Evolutionary conservation across 2,888 invertebrate species (phyloP).

Genomic region (Andrena chrysosceles): DNA sequence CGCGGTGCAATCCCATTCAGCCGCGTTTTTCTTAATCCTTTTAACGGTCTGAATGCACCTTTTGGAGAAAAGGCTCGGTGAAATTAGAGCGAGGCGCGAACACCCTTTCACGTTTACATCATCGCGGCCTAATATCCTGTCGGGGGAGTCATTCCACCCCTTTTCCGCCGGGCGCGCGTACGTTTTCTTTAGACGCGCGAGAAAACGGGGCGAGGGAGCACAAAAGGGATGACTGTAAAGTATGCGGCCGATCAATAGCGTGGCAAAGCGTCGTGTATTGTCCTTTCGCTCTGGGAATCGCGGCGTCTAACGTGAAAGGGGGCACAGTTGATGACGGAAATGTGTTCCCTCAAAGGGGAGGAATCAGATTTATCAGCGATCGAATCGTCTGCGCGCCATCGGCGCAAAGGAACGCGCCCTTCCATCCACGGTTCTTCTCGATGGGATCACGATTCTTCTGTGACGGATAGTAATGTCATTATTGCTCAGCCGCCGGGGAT

Average conservation of each 20-base stretch:
- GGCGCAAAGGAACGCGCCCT: conserved; percentile 1
- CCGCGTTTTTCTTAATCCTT: conserved; percentile 43
- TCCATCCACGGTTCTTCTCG: neutral
- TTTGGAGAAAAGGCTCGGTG: conserved; percentile 12
- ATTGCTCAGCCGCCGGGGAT: neutral
- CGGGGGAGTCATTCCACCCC: conserved; percentile 27
- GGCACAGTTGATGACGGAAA: conserved; percentile 51
- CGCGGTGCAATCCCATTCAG: conserved; percentile 18
- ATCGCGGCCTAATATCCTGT: conserved; percentile 52
- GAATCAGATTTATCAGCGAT: conserved; percentile 49
- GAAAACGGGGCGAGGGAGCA: conserved; percentile 40
- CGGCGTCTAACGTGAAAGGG: conserved; percentile 43
- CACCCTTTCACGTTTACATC: conserved; percentile 44
- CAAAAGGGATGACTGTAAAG: conserved; percentile 51
- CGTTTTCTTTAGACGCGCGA: conserved; percentile 33
- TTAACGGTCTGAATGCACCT: conserved; percentile 25
- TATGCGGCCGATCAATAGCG: conserved; percentile 52
- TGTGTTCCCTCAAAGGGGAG: conserved; percentile 42
- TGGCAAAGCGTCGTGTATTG: conserved; percentile 49
- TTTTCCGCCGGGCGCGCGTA: conserved; percentile 3
- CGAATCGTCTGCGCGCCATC: conserved; percentile 11
- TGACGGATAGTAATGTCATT: conserved; percentile 17
- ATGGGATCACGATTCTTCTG: no score
- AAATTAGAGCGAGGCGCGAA: conserved; percentile 43
- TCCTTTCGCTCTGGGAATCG: conserved; percentile 45